phyloP scores from a whole-genome alignment of 2,113 vertebrate species.

The Piaya cayana region DNA sequence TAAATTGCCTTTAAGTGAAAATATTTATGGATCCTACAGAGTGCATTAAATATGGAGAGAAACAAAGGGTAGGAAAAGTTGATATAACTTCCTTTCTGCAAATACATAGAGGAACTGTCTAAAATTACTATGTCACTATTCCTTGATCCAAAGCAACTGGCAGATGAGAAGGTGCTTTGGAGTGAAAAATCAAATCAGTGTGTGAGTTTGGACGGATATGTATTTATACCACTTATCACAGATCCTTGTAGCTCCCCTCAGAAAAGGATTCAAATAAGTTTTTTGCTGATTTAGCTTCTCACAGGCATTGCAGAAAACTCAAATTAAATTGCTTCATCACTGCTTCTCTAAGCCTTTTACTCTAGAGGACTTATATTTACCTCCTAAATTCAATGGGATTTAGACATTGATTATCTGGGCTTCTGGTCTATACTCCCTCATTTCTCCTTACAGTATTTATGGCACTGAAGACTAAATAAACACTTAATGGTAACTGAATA shows the following conservation, averaged over 20 bases:
- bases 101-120: neutral
- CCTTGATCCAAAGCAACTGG: neutral
- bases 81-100: neutral
- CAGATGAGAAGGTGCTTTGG: neutral
- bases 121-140: neutral
- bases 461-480: neutral
- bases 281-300: neutral
- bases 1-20: neutral
- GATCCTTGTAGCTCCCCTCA: neutral
- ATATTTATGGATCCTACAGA: neutral
- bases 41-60: neutral
- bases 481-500: neutral
- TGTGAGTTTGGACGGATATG: neutral
- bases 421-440: neutral
- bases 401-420: neutral
- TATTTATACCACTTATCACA: neutral
- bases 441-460: neutral
- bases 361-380: neutral
- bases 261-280: neutral
- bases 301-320: neutral
- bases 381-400: neutral
- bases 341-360: neutral
- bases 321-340: conserved; percentile 4
- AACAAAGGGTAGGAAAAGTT: neutral
- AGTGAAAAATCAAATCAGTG: neutral